These are phyloP conservation scores for Dicyrtomina minuta DNA, from an alignment of 2,888 invertebrate species.

Conservation along the genomic window DNA sequence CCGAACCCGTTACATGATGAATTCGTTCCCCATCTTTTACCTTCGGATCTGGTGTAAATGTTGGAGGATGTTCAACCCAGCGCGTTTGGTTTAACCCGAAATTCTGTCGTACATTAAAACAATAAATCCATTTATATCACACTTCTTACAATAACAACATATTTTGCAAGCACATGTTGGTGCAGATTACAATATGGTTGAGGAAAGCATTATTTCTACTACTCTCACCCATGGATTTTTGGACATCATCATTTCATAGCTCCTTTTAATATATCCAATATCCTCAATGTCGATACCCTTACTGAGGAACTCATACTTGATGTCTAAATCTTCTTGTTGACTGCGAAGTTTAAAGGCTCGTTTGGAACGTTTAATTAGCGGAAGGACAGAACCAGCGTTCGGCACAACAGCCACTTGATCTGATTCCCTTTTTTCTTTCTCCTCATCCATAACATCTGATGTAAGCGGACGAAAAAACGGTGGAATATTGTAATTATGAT, in stretches of 20 bases:
- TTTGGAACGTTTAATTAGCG: background rate
- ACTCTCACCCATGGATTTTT: slow-evolving; percentile 65
- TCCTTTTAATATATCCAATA: slow-evolving; percentile 73
- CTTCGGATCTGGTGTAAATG: slow-evolving; percentile 68
- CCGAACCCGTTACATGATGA: slow-evolving; percentile 82
- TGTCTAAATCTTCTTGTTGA: slow-evolving; percentile 68
- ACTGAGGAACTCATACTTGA: slow-evolving; percentile 87
- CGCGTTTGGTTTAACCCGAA: slow-evolving; percentile 93
- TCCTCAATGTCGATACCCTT: slow-evolving; percentile 88
- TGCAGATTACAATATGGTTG: background rate
- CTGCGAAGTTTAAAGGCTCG: slow-evolving; percentile 9
- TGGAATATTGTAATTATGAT: no score
- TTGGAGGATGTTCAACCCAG: slow-evolving; percentile 83
- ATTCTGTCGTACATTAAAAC: slow-evolving; percentile 14
- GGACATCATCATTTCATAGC: slow-evolving; percentile 81
- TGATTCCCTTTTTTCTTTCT: no score
- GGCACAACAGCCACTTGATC: slow-evolving; percentile 4
- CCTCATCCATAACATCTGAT: no score
- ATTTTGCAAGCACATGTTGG: background rate
- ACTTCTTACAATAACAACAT: background rate
- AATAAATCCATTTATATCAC: background rate
- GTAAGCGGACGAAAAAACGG: no score
- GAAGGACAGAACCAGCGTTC: background rate
- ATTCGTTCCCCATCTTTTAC: slow-evolving; percentile 66
- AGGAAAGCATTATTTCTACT: background rate